Conservation (phyloP, 2,113 vertebrate species). For the Gobius niger region DNA sequence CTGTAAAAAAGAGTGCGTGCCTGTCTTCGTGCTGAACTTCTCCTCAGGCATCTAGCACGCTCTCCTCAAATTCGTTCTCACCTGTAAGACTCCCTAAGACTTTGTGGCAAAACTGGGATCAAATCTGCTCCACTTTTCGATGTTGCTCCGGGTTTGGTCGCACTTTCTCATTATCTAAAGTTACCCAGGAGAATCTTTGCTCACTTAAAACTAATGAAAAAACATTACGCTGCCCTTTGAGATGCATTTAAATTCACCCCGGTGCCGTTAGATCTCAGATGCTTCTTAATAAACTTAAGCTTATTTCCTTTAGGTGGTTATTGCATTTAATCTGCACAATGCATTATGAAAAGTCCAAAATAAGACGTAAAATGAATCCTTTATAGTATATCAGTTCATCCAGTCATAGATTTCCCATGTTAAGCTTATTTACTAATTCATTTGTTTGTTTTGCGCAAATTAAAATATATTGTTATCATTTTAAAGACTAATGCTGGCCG, state of each 20-base stretch:
- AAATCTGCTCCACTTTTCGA: constrained; percentile 5
- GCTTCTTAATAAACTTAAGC: constrained; percentile 11
- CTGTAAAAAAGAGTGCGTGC: neutral
- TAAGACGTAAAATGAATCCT: neutral
- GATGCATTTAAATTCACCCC: constrained; percentile 32
- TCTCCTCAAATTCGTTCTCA: constrained; percentile 8
- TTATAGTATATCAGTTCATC: neutral
- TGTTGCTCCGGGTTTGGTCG: constrained; percentile 7
- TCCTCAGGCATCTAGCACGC: neutral
- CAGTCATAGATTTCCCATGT: neutral
- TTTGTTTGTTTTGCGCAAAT: too few species aligned
- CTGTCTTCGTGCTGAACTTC: neutral
- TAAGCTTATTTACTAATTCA: neutral
- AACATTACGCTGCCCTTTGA: constrained; percentile 20
- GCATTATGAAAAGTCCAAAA: neutral
- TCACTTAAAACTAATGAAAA: constrained; percentile 36
- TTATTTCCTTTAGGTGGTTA: constrained; percentile 11
- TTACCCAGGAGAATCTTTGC: constrained; percentile 11
- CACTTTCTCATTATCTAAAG: constrained; percentile 5
- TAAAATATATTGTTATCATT: neutral
- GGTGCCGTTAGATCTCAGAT: constrained; percentile 19
- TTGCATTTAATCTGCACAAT: neutral
- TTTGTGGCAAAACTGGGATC: constrained; percentile 7
- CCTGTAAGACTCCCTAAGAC: constrained; percentile 16
- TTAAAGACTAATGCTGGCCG: neutral